Evolutionary conservation across 2,888 invertebrate species (phyloP).

Genomic region (Julus scanicus): DNA sequence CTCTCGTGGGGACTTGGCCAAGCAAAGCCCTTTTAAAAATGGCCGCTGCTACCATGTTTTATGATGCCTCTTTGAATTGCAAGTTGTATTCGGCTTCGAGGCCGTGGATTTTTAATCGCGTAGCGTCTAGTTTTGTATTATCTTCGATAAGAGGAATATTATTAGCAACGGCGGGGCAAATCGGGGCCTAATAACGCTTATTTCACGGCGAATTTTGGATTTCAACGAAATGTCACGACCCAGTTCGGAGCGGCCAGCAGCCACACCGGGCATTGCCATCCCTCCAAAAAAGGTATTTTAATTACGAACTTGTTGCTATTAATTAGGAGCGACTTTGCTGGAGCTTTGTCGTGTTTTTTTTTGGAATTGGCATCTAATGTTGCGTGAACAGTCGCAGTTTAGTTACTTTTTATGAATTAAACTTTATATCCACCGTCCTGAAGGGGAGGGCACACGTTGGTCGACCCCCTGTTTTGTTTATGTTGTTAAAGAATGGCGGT

Average conservation of each 20-base stretch:
- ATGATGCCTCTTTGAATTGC: not conserved
- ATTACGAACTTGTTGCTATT: not conserved
- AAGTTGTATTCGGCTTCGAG: not conserved
- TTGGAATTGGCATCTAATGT: too few species aligned
- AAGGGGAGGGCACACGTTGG: not conserved
- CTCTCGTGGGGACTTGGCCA: not conserved
- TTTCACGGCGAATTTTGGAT: not conserved
- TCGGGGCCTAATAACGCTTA: not conserved
- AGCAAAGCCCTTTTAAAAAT: not conserved
- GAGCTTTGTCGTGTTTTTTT: not conserved
- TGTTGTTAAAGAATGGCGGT: not conserved
- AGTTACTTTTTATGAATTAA: not conserved
- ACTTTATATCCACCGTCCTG: not conserved
- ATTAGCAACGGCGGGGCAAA: not conserved
- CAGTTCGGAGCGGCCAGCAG: not conserved
- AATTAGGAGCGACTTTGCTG: not conserved
- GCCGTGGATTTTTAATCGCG: not conserved
- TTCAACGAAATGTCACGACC: not conserved
- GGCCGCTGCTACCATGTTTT: not conserved
- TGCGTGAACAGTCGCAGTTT: not conserved
- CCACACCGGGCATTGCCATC: slow-evolving; percentile 11
- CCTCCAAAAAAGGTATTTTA: slow-evolving; percentile 1
- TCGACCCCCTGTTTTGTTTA: not conserved
- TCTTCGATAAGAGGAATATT: not conserved
- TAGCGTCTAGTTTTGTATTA: not conserved